Evolutionary conservation across 1,140 invertebrate species (phyloP), one percentile per base, ranked within the genome.

Genomic region (Drosophila lacertosa): DNA sequence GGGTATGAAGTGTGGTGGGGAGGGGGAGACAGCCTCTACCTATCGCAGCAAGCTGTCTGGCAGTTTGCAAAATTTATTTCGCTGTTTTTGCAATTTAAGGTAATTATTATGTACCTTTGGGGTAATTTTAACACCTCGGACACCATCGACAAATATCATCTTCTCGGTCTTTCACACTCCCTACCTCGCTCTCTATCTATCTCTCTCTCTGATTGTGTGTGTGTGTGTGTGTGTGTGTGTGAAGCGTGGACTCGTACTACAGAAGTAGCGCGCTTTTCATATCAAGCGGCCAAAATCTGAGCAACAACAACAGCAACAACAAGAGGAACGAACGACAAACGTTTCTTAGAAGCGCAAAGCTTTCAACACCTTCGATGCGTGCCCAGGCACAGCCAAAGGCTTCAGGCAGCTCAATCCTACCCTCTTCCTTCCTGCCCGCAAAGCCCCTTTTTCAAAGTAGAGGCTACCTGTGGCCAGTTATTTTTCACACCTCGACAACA

Each of bases 41-140:
- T 42, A 64, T 64, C 39, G 64, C 29, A 50, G 62, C 51, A 44
- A 59, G 35, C 51, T 48, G 51, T 65, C 67, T 74, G 68, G 42
- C 59, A 59, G 42, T 53, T 60, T 68, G 63, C 24, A 67, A 80
- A 88, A 89, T 89, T 89, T 89, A 89, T 89, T 89, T 90, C 88
- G 78, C 82, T 90, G 79, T 88, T 90, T 90, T 90, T 76, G 88
- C 88, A 90, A 90, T 90, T 90, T 90, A 90, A 83, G 89, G 89
- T 90, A 90, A 90, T 90, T 90, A 90, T 90, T 89, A 90, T 90
- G 89, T 90, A 90, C 75, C 89, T 89, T 79, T 88, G 81, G 89
- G 89, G 89, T 90, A 90, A 90, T 90, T 90, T 90, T 90, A 90
- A 90, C 89, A 90, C 89, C 89, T 90, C 89, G 80, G 77, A 90